Conservation (phyloP, 2,113 vertebrate genomes). For the Lipophrys pholis region DNA sequence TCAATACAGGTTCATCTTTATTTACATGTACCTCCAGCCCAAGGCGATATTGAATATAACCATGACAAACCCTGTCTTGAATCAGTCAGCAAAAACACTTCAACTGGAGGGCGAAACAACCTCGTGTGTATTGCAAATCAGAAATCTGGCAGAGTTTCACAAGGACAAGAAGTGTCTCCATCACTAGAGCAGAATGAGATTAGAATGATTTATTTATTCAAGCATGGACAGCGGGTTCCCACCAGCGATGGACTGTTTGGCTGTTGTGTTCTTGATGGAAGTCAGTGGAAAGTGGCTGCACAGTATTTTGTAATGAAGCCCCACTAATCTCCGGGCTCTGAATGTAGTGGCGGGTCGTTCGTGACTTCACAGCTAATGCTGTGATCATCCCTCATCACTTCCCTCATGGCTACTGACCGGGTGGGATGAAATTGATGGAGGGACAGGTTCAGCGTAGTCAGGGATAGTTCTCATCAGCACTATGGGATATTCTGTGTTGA, state of each 20-base stretch:
- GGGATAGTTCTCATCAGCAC: constrained; percentile 61
- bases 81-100: too few species aligned
- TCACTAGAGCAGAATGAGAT: too few species aligned
- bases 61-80: too few species aligned
- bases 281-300: background rate
- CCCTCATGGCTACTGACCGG: constrained; percentile 51
- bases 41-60: too few species aligned
- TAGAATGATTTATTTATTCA: background rate
- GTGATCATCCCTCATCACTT: constrained; percentile 62
- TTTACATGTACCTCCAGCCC: too few species aligned
- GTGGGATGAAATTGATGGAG: constrained; percentile 54
- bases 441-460: constrained; percentile 62
- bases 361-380: constrained; percentile 51
- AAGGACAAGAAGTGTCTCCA: too few species aligned
- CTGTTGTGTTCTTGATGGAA: background rate
- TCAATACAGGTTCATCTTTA: too few species aligned
- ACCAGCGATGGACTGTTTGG: background rate
- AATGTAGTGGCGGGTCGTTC: constrained; percentile 11
- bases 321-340: constrained; percentile 13
- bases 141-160: too few species aligned
- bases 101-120: too few species aligned
- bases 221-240: too few species aligned
- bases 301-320: constrained; percentile 18
- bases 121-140: too few species aligned
- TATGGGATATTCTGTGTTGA: too few species aligned